These are phyloP conservation scores for Alectoris magna DNA, from an alignment of 2,797 vertebrate species.

Conservation along the genomic window DNA sequence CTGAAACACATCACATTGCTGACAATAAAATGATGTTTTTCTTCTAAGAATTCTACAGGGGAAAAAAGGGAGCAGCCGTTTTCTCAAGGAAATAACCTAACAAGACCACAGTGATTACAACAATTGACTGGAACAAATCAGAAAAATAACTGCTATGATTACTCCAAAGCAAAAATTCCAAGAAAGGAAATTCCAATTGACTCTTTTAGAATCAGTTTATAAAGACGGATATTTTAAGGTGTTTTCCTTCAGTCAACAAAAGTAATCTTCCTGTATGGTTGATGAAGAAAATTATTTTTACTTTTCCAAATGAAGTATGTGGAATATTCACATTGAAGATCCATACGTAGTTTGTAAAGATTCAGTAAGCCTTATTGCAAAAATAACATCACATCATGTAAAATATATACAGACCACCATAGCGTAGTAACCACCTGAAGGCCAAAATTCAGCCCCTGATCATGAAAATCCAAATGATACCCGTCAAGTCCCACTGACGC, in stretches of 20 bases:
- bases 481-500: not conserved
- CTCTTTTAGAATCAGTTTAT: not conserved
- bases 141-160: slow-evolving; percentile 40
- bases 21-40: slow-evolving; percentile 72
- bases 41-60: slow-evolving; percentile 55
- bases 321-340: not conserved
- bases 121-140: slow-evolving; percentile 37
- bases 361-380: not conserved
- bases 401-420: not conserved
- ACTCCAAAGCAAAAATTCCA: slow-evolving; percentile 24
- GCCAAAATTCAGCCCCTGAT: not conserved
- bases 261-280: not conserved
- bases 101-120: slow-evolving; percentile 29
- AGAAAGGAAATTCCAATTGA: slow-evolving; percentile 26
- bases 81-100: slow-evolving; percentile 69
- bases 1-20: slow-evolving; percentile 60
- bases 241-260: not conserved
- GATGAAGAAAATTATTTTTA: not conserved
- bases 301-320: not conserved
- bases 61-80: not conserved
- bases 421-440: not conserved
- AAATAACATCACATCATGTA: not conserved
- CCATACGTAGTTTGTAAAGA: not conserved
- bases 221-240: not conserved
- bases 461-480: not conserved